Evolutionary conservation across 2,113 vertebrate species (phyloP).

Genomic region (human (Homo sapiens)): GRCh38 chr1:164752001-164752500

Average conservation of each 20-base stretch:
- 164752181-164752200: too few relatives aligned
- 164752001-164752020: not conserved
- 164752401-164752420: not conserved
- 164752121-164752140: not conserved
- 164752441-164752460: not conserved
- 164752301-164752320: not conserved
- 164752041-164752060: not conserved
- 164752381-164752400: not conserved
- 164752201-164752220: not conserved
- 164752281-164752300: not conserved
- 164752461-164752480: conserved; percentile 49
- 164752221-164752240: too few relatives aligned
- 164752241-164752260: too few relatives aligned
- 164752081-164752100: not conserved
- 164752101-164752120: not conserved
- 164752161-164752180: not conserved
- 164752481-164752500: conserved; percentile 75
- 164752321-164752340: not conserved
- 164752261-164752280: not conserved
- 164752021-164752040: not conserved
- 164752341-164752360: not conserved
- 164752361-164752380: accelerated
- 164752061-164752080: accelerated
- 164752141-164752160: not conserved
- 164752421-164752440: conserved; percentile 22